A percentile compares a stretch with the other conserved stretches of the same genome.
phyloP scores from a whole-genome alignment of 1,140 invertebrate genomes.

The Drosophila parabipectinata region DNA sequence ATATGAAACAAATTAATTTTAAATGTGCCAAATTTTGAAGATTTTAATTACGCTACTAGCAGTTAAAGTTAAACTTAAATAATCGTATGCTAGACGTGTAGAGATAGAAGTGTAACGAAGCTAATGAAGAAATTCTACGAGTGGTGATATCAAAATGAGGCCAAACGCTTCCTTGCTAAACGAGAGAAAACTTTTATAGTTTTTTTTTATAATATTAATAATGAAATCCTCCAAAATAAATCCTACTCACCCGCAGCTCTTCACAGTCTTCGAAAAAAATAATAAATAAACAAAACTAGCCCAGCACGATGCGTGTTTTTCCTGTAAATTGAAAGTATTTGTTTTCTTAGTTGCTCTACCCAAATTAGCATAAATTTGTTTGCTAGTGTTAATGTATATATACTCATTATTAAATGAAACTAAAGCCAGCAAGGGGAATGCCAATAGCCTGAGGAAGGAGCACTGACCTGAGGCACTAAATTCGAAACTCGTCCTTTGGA shows the following conservation, averaged over 20 bases:
- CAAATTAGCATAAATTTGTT: slow-evolving; percentile 62
- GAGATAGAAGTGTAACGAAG: slow-evolving; percentile 65
- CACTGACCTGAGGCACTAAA: slow-evolving; percentile 36
- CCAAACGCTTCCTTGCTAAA: slow-evolving; percentile 74
- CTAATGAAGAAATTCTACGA: slow-evolving; percentile 71
- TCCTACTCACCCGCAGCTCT: slow-evolving; percentile 36
- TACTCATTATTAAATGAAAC: slow-evolving; percentile 9
- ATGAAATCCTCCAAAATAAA: neutral
- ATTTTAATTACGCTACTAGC: slow-evolving; percentile 49
- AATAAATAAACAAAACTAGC: slow-evolving; percentile 9
- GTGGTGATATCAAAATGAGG: slow-evolving; percentile 79
- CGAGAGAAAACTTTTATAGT: slow-evolving; percentile 2
- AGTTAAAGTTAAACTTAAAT: slow-evolving; percentile 47
- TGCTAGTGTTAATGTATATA: slow-evolving; percentile 60
- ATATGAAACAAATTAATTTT: slow-evolving; percentile 70
- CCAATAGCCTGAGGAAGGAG: slow-evolving; percentile 36
- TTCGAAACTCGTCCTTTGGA: slow-evolving; percentile 20
- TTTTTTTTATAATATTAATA: slow-evolving; percentile 7
- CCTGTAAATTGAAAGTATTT: slow-evolving; percentile 74
- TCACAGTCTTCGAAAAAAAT: slow-evolving; percentile 19
- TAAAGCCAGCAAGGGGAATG: slow-evolving; percentile 45
- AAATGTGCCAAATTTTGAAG: slow-evolving; percentile 78
- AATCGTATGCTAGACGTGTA: slow-evolving; percentile 35
- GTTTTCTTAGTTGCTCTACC: slow-evolving; percentile 54
- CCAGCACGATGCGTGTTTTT: slow-evolving; percentile 52